These are phyloP conservation scores for Hucho hucho DNA, from an alignment of 2,113 vertebrate genomes.

Conservation along the genomic window DNA sequence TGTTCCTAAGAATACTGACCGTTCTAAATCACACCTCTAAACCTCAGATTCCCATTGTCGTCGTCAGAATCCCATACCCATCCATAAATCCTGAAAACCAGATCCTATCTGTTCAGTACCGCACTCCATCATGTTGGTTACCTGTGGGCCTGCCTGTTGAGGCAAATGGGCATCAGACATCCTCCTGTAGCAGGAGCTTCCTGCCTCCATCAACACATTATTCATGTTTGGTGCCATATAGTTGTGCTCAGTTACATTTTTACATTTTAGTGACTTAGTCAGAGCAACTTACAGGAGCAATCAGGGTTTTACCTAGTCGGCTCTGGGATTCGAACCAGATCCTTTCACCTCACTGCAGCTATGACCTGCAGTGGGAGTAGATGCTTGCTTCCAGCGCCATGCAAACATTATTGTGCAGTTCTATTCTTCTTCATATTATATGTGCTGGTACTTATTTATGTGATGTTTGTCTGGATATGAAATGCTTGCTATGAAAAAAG, in stretches of 20 bases:
- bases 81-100: background rate
- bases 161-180: background rate
- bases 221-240: conserved; percentile 54
- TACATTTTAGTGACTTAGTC: too few species aligned
- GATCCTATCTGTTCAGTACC: background rate
- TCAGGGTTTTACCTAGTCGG: too few species aligned
- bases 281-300: conserved; percentile 10
- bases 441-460: background rate
- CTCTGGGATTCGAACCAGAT: too few species aligned
- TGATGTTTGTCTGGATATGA: background rate
- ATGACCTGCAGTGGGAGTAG: conserved; percentile 21
- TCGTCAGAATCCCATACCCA: background rate
- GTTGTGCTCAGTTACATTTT: conserved; percentile 13
- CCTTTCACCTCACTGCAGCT: conserved; percentile 40
- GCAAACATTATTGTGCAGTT: background rate
- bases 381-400: background rate
- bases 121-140: background rate
- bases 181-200: conserved; percentile 3
- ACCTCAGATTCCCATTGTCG: background rate
- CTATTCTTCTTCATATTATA: background rate
- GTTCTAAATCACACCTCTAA: background rate
- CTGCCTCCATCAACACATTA: conserved; percentile 55
- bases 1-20: background rate
- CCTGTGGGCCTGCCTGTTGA: background rate
- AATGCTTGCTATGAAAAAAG: background rate